Conservation (phyloP, 1,140 invertebrate species). For the Magallana gigas region DNA sequence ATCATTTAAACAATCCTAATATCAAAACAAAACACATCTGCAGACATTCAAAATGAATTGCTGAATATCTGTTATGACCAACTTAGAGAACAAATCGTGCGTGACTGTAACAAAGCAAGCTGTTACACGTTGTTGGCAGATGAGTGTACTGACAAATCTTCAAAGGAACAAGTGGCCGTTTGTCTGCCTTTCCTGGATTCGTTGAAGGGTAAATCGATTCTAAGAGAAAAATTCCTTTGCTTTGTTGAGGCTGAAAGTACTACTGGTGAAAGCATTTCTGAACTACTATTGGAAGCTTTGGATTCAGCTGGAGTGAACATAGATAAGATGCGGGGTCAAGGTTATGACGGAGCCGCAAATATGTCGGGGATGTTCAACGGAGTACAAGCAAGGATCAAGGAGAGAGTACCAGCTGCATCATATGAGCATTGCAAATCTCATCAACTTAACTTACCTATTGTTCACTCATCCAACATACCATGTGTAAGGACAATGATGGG, state of each 20-base stretch:
- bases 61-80: background rate
- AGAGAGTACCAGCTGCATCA: slow-evolving; percentile 26
- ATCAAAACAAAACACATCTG: slow-evolving; percentile 45
- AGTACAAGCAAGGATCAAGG: slow-evolving; percentile 49
- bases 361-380: slow-evolving; percentile 57
- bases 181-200: background rate
- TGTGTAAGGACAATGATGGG: slow-evolving; percentile 47
- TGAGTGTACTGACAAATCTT: slow-evolving; percentile 20
- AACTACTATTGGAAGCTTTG: background rate
- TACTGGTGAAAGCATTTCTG: slow-evolving; percentile 34
- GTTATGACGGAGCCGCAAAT: slow-evolving; percentile 57
- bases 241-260: slow-evolving; percentile 18
- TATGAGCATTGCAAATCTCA: slow-evolving; percentile 58
- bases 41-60: slow-evolving; percentile 44
- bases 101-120: background rate
- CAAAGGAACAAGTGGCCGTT: slow-evolving; percentile 46
- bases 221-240: slow-evolving; percentile 51
- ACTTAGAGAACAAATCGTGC: slow-evolving; percentile 27
- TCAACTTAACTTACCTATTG: slow-evolving; percentile 54
- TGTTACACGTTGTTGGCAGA: background rate
- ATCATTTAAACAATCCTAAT: slow-evolving; percentile 20
- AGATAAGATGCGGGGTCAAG: slow-evolving; percentile 53
- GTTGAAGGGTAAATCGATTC: background rate
- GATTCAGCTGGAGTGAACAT: background rate
- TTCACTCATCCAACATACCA: slow-evolving; percentile 40